A percentile compares a stretch with the other conserved stretches of the same genome.
Conservation (phyloP, 2,888 invertebrate species). For the Chelonus formosanus region DNA sequence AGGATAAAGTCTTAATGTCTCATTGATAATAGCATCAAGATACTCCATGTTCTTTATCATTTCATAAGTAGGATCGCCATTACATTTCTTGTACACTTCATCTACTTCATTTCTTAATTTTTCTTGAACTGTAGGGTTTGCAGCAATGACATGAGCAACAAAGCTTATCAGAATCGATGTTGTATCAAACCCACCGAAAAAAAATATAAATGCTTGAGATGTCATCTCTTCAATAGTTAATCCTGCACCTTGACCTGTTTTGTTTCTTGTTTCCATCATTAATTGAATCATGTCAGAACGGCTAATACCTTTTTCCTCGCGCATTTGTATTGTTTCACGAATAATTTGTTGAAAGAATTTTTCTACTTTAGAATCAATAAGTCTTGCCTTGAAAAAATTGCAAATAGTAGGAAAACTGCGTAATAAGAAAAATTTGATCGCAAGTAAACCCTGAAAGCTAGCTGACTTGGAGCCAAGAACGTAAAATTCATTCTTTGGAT, state of each 20-base stretch:
- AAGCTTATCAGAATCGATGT: conserved; percentile 51
- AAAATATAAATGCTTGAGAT: conserved; percentile 65
- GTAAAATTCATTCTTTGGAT: conserved; percentile 44
- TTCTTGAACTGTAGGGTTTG: conserved; percentile 48
- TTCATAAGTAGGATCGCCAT: conserved; percentile 48
- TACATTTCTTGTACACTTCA: conserved; percentile 36
- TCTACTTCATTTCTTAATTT: conserved; percentile 55
- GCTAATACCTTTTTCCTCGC: conserved; percentile 43
- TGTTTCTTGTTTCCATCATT: conserved; percentile 49
- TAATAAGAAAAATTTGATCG: conserved; percentile 38
- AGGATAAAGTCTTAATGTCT: conserved; percentile 52
- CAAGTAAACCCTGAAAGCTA: conserved; percentile 48
- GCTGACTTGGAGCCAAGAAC: conserved; percentile 41
- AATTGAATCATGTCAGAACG: conserved; percentile 52
- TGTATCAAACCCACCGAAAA: conserved; percentile 58
- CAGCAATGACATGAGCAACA: conserved; percentile 48
- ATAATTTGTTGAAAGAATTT: conserved; percentile 45
- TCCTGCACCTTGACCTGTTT: conserved; percentile 33
- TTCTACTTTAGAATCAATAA: conserved; percentile 25
- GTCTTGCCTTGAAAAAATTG: conserved; percentile 22
- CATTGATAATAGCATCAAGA: conserved; percentile 54
- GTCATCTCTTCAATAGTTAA: conserved; percentile 61
- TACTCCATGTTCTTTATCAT: conserved; percentile 48
- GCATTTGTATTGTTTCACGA: conserved; percentile 39
- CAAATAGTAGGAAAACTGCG: conserved; percentile 39